Conservation (phyloP, 2,888 invertebrate genomes). For the Synergus japonicus region DNA sequence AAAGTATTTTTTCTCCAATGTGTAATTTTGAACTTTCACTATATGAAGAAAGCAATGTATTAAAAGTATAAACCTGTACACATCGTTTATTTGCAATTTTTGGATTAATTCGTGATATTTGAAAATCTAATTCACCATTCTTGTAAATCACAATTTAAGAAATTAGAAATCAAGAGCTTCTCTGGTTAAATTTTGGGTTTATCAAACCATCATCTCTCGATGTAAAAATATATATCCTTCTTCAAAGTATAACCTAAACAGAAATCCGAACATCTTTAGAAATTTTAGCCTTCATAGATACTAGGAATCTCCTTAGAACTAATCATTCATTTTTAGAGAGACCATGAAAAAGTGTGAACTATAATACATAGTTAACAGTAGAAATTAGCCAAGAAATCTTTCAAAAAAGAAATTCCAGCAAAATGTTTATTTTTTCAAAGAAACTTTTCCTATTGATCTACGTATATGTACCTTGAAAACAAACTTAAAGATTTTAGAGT, state of each 20-base stretch:
- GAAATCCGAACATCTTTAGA: not conserved
- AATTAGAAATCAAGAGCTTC: not conserved
- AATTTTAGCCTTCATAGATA: conserved; percentile 2
- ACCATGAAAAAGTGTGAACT: conserved; percentile 22
- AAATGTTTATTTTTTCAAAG: conserved; percentile 56
- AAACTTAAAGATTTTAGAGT: conserved; percentile 3
- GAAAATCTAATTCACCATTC: not conserved
- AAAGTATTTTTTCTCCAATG: not conserved
- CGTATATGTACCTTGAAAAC: conserved; percentile 29
- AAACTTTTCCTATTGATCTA: conserved; percentile 33
- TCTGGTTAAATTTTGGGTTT: conserved; percentile 1
- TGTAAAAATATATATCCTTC: conserved; percentile 24
- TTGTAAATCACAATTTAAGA: not conserved
- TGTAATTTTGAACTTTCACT: conserved; percentile 3
- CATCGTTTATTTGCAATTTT: not conserved
- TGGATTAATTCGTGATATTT: not conserved
- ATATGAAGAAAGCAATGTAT: not conserved
- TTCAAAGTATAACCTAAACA: conserved; percentile 7
- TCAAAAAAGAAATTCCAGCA: conserved; percentile 41
- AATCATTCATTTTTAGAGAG: conserved; percentile 17
- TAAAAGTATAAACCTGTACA: not conserved
- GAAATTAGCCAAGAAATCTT: conserved; percentile 11
- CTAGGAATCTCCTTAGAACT: conserved; percentile 1
- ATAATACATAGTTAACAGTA: not conserved
- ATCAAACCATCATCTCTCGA: conserved; percentile 5